Percentiles rank a stretch among this genome's conserved stretches.
phyloP scores from a whole-genome alignment of 2,888 invertebrate genomes.

The Troides aeacus region DNA sequence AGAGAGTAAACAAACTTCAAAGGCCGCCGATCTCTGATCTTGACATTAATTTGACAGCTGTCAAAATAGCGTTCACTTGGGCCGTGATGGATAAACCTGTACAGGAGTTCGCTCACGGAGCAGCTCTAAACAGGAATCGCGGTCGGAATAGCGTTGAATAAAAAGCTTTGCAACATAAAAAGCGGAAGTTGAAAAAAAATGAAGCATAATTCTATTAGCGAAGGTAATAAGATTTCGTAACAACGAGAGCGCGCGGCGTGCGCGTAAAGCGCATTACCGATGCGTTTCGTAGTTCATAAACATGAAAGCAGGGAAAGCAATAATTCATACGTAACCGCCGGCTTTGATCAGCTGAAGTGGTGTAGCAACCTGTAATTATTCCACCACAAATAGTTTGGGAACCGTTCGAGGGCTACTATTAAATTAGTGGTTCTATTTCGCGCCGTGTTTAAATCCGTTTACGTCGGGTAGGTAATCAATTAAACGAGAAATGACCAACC shows the following conservation, averaged over 20 bases:
- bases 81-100: conserved; percentile 31
- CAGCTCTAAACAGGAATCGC: background rate
- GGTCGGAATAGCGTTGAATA: background rate
- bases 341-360: conserved; percentile 26
- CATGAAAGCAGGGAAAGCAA: conserved; percentile 20
- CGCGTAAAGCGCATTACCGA: conserved; percentile 21
- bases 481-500: conserved; percentile 33
- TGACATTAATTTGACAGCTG: conserved; percentile 71
- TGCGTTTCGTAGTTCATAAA: conserved; percentile 26
- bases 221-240: conserved; percentile 23
- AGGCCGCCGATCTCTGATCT: conserved; percentile 34
- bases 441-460: conserved; percentile 39
- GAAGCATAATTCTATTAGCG: conserved; percentile 26
- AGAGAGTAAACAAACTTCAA: conserved; percentile 30
- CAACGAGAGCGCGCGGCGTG: conserved; percentile 12
- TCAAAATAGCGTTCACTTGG: conserved; percentile 51
- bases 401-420: conserved; percentile 32
- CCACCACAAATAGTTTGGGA: conserved; percentile 36
- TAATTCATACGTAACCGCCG: conserved; percentile 24
- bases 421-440: conserved; percentile 32
- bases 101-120: background rate
- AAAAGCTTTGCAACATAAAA: background rate
- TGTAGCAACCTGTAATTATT: conserved; percentile 21
- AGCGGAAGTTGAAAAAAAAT: background rate
- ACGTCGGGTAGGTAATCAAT: conserved; percentile 40